Evolutionary conservation across 2,113 vertebrate genomes (phyloP).

Genomic region (Odontophorus gujanensis): DNA sequence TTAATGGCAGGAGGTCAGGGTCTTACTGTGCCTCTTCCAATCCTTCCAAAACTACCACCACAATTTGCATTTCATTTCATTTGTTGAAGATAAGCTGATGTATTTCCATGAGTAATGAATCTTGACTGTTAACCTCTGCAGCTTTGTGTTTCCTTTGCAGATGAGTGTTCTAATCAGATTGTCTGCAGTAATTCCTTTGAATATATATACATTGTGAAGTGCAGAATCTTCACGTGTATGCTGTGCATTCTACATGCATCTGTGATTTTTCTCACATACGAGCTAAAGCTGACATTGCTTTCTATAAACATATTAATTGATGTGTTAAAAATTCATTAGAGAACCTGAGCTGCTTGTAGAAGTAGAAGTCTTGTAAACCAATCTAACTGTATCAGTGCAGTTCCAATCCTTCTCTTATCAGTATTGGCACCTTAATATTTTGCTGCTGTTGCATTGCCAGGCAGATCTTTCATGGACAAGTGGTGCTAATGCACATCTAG

Average conservation of each 20-base stretch:
- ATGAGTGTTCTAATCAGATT: not conserved
- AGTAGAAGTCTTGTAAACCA: conserved; percentile 65
- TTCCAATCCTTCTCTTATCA: conserved; percentile 54
- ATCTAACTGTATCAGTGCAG: conserved; percentile 71
- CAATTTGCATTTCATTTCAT: not conserved
- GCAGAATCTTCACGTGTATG: not conserved
- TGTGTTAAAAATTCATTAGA: conserved; percentile 70
- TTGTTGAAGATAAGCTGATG: not conserved
- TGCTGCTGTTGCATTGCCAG: not conserved
- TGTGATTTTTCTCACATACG: conserved; percentile 70
- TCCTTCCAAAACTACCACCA: not conserved
- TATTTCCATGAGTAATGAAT: conserved; percentile 16
- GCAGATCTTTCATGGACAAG: not conserved
- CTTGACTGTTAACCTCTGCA: not conserved
- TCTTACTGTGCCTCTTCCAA: not conserved
- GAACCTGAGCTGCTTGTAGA: conserved; percentile 67
- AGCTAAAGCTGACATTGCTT: conserved; percentile 41
- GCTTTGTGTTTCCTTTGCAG: conserved; percentile 8
- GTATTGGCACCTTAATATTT: conserved; percentile 11
- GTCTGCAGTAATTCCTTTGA: not conserved
- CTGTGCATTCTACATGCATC: conserved; percentile 46
- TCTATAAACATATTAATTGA: conserved; percentile 62
- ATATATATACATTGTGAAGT: not conserved
- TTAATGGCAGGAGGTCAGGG: not conserved
- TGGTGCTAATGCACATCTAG: not conserved